Evolutionary conservation across 2,797 vertebrate species (phyloP).

Genomic region (Antrozous pallidus): DNA sequence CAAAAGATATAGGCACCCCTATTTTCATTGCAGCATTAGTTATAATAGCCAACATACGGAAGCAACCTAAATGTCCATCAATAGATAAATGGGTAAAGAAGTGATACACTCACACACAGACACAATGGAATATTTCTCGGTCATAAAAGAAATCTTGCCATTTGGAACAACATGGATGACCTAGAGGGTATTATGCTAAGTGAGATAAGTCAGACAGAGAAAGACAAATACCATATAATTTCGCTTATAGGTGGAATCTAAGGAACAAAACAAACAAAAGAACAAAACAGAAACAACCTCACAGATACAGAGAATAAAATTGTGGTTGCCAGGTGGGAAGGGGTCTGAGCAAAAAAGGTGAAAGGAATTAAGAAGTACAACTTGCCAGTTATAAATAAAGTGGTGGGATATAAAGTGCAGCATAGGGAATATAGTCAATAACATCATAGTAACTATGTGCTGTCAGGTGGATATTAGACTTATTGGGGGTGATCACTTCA

Average conservation of each 20-base stretch:
- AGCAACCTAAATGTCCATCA: neutral
- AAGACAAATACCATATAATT: neutral
- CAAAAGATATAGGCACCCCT: neutral
- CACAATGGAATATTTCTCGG: neutral
- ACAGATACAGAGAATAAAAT: neutral
- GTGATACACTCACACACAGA: neutral
- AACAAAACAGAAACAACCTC: neutral
- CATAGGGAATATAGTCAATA: neutral
- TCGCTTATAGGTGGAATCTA: neutral
- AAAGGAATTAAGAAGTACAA: neutral
- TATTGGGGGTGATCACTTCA: fast-evolving
- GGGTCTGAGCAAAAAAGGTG: neutral
- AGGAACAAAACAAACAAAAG: neutral
- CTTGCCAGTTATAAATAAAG: neutral
- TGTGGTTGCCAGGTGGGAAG: neutral
- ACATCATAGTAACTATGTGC: neutral
- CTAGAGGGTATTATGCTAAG: neutral
- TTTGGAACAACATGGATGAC: neutral
- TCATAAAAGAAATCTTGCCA: neutral
- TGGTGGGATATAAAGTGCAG: no score
- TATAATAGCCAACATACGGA: neutral
- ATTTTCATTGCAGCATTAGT: neutral
- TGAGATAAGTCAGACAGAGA: neutral
- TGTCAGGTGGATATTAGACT: no score
- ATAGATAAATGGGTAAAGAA: neutral